Evolutionary conservation across 2,797 vertebrate genomes (phyloP), one percentile per base, ranked within the genome.

Genomic region (Rhadinocentrus ornatus): DNA sequence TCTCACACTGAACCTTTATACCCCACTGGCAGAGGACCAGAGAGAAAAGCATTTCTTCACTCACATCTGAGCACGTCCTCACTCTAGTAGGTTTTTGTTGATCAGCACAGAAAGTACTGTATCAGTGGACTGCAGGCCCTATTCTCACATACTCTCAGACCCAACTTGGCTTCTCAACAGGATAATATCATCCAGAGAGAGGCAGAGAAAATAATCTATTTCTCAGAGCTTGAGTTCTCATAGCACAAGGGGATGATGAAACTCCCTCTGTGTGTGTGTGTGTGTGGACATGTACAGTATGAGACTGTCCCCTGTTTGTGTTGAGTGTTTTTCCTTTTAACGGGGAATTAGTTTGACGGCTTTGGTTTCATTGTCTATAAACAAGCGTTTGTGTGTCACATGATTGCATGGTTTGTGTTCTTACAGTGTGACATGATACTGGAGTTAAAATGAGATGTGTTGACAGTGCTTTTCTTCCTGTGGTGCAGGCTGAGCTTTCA

Each of bases 1-100:
- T 78, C 69, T 58, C 78, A 90, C 82, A 92, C 87, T 87, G 78
- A 82, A 85, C 76, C 84, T 88, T 89, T 86, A 86, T 90, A 82
- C 80, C 84, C 65, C 6, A 10, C 83, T 90, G 88, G 90, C 88
- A 81, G 39, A 34, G 48, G 58, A 82, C 81, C 86, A 91, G 71
- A 78, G 68, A 22, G 18, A 22, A 3, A 1, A 22, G 46, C 8
- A 48, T 22, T 48, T 48, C 20, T 22, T 11, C 20, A 10, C 2
- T 48, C 44, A 9, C 44, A 3, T 15, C 11, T 16, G 39, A 41
- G 39, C 15, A 7, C 41, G 16, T 44, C 41, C 20, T 46, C 44
- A 46, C 71, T 76, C 24, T 63, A 58, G 16, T 24, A 6, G 64
- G 44, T 76, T 86, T 58, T 67, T 70, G 75, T 73, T 75, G 69